Base-by-base conservation (phyloP, 23 tunicate species). In the Pegea sp. region DNA sequence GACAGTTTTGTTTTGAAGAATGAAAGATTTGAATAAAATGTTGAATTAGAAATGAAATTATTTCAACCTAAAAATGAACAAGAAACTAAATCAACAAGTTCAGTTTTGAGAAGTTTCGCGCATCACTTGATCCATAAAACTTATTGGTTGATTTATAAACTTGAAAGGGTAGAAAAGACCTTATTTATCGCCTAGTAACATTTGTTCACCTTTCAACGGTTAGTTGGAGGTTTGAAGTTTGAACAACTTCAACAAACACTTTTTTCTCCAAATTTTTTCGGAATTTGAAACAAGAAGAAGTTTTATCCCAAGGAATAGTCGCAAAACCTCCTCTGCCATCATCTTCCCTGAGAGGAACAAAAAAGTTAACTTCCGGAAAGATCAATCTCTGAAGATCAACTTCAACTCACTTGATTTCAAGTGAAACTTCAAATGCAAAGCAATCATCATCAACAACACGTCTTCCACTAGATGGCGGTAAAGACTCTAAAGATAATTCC, bases 281-380 rank as follows among this genome's bases (percentile, higher is more conserved):
- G 21, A 86, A 61, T 68, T 86, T 86, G 60, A 86, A 81, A 50
- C 93, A 81, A 0, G 93, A 86, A 2, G 96, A 74, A 3, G 84
- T 64, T 34, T 86, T 86, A 48, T 86, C 96, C 76, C 84, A 86
- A 1, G 86, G 86, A 24, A 86, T 86, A 4, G 84, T 59, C 1
- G 72, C 70, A 59, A 55, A 74, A 30, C 86, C 71, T 30, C 96
- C 96, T 33, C 74, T 86, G 8, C 53, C 38, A 31, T 86, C 96
- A 30, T 72, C 71, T 55, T 86, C 93, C 42, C 80, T 71, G 66
- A 4, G 25, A 43, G 29, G 58, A 31, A 18, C 19, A 11, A 18
- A 57, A 29, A 38, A 13, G 20, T 24, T n/a, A 29, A 57, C 50
- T 0, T n/a, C 52, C 21, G n/a, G n/a, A n/a, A n/a, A n/a, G n/a